phyloP scores from a whole-genome alignment of 1,140 invertebrate species.

The Adelges cooleyi region DNA sequence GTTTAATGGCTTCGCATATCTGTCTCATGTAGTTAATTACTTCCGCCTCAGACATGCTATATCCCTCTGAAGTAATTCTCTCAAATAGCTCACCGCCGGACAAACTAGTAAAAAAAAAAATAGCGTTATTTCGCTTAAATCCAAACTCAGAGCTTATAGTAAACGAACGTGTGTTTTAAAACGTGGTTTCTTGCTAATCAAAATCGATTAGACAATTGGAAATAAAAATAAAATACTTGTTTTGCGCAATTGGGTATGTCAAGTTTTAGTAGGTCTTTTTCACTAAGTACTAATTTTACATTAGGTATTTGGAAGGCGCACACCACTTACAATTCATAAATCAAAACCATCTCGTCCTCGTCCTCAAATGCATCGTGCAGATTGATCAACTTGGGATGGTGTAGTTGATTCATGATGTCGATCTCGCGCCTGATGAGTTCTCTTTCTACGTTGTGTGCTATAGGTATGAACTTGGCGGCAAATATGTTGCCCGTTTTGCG shows the following conservation, averaged over 20 bases:
- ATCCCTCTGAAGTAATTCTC: slow-evolving; percentile 92
- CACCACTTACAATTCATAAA: slow-evolving; percentile 90
- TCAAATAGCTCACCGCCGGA: slow-evolving; percentile 98
- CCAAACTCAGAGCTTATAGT: no score
- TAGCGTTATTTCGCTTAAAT: no score
- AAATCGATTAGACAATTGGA: no score
- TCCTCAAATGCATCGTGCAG: slow-evolving; percentile 98
- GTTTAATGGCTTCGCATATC: slow-evolving; percentile 93
- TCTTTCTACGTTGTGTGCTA: slow-evolving; percentile 89
- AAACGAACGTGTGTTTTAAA: no score
- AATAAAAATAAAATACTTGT: no score
- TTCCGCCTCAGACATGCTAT: slow-evolving; percentile 98
- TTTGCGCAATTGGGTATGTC: no score
- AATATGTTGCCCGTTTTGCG: slow-evolving; percentile 91
- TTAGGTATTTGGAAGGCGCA: no score
- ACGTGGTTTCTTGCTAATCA: no score
- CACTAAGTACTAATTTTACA: not conserved
- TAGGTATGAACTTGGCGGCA: slow-evolving; percentile 98
- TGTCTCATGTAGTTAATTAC: slow-evolving; percentile 99
- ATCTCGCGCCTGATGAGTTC: slow-evolving; percentile 96
- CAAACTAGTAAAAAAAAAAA: slow-evolving; percentile 50
- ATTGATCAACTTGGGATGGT: slow-evolving; percentile 95
- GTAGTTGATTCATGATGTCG: slow-evolving; percentile 97
- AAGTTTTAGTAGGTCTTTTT: no score
- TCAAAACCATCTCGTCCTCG: slow-evolving; percentile 97